Conservation (phyloP, 2,113 vertebrate species). For the Oreochromis aureus region DNA sequence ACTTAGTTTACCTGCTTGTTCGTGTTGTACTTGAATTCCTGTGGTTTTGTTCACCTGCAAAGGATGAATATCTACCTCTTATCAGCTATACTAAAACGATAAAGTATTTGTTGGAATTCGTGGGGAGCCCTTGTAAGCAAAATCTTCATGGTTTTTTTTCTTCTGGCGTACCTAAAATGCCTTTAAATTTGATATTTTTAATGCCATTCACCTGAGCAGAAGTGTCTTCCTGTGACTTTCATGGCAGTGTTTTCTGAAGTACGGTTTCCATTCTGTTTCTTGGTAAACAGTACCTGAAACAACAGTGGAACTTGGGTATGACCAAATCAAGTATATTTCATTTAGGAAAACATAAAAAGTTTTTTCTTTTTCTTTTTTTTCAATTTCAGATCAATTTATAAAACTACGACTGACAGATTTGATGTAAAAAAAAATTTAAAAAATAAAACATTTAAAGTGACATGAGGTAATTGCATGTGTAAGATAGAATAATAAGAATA, state of each 20-base stretch:
- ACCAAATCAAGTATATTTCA: background rate
- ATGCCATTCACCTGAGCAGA: background rate
- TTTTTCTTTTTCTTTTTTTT: background rate
- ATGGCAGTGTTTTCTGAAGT: background rate
- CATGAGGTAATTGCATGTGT: background rate
- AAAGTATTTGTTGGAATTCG: background rate
- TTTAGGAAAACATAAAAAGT: background rate
- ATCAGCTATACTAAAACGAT: background rate
- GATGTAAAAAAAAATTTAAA: background rate
- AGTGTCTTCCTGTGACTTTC: background rate
- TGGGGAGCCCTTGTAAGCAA: background rate
- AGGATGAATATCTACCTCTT: background rate
- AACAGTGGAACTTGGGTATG: background rate
- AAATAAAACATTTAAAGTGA: background rate
- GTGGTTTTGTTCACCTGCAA: background rate
- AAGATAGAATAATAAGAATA: background rate
- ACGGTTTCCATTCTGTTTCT: background rate
- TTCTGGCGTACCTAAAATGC: background rate
- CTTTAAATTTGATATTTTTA: background rate
- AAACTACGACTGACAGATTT: background rate
- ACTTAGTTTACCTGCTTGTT: background rate
- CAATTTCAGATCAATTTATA: background rate
- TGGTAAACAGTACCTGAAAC: background rate
- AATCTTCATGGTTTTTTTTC: background rate
- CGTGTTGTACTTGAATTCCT: constrained; percentile 20